Percentiles rank a stretch among this genome's conserved stretches.
Conservation (phyloP, 2,888 invertebrate genomes). For the Macrosiphum euphorbiae region DNA sequence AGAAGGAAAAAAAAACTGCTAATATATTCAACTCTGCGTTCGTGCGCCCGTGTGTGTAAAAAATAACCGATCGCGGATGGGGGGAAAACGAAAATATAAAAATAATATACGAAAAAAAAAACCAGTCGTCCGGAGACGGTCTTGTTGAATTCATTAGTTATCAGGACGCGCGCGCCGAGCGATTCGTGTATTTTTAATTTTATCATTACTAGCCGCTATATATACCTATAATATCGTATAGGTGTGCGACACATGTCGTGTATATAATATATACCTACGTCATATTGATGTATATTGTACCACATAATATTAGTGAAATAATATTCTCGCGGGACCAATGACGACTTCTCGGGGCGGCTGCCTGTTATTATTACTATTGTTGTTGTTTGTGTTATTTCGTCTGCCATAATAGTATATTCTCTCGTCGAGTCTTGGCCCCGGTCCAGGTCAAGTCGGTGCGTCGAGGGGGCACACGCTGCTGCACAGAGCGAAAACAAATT, state of each 20-base stretch:
- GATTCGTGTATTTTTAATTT: constrained; percentile 46
- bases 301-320: constrained; percentile 3
- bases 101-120: constrained; percentile 16
- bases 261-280: not conserved
- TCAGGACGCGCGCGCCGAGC: constrained; percentile 31
- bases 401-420: not conserved
- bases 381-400: not conserved
- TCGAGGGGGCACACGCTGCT: constrained; percentile 30
- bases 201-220: not conserved
- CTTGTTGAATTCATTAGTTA: constrained; percentile 59
- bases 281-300: not conserved
- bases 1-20: constrained; percentile 41
- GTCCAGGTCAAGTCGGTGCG: constrained; percentile 45
- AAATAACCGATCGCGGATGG: not conserved
- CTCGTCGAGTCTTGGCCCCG: constrained; percentile 45
- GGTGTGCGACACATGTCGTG: not conserved
- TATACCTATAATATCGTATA: not conserved
- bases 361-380: constrained; percentile 22
- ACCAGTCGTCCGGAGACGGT: constrained; percentile 54
- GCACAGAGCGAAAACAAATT: not conserved
- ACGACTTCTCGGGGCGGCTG: not conserved
- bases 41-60: not conserved
- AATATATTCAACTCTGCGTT: constrained; percentile 52
- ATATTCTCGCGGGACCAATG: constrained; percentile 29
- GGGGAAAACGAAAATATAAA: not conserved